phyloP scores from a whole-genome alignment of 2,797 vertebrate genomes.

The Pteronotus mesoamericanus region DNA sequence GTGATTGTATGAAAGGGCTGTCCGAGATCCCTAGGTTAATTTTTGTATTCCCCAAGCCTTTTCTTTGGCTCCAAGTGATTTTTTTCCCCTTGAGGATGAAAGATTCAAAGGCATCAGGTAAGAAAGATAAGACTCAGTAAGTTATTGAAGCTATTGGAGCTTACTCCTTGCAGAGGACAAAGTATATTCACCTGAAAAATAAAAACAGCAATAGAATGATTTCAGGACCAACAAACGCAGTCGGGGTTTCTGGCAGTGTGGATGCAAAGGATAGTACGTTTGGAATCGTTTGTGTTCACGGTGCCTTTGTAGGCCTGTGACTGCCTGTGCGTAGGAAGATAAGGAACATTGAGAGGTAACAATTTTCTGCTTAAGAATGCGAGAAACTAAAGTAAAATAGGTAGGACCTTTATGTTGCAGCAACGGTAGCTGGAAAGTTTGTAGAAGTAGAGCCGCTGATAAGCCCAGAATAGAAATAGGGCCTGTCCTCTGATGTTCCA shows the following conservation, averaged over 20 bases:
- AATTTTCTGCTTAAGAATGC: slow-evolving; percentile 54
- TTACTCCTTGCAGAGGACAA: not conserved
- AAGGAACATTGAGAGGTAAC: slow-evolving; percentile 39
- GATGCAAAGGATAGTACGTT: not conserved
- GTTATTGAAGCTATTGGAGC: not conserved
- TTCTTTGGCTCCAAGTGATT: not conserved
- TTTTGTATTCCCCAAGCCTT: slow-evolving; percentile 34
- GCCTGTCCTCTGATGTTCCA: not conserved
- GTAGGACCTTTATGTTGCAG: not conserved
- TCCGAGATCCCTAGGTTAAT: not conserved
- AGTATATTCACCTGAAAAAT: not conserved
- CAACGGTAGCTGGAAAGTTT: not conserved
- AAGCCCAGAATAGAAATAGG: slow-evolving; percentile 53
- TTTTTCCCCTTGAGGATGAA: not conserved
- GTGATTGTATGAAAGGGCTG: not conserved
- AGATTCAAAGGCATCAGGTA: not conserved
- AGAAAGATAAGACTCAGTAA: slow-evolving; percentile 32
- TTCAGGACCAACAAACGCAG: not conserved
- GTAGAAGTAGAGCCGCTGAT: slow-evolving; percentile 2
- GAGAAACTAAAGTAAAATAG: slow-evolving; percentile 44
- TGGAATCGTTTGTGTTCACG: not conserved
- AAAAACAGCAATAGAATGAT: not conserved
- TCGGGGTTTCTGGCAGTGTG: not conserved
- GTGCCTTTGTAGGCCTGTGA: not conserved
- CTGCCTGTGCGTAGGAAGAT: slow-evolving; percentile 62